Evolutionary conservation across 1,140 invertebrate genomes (phyloP).

Genomic region (Nylanderia fulva): DNA sequence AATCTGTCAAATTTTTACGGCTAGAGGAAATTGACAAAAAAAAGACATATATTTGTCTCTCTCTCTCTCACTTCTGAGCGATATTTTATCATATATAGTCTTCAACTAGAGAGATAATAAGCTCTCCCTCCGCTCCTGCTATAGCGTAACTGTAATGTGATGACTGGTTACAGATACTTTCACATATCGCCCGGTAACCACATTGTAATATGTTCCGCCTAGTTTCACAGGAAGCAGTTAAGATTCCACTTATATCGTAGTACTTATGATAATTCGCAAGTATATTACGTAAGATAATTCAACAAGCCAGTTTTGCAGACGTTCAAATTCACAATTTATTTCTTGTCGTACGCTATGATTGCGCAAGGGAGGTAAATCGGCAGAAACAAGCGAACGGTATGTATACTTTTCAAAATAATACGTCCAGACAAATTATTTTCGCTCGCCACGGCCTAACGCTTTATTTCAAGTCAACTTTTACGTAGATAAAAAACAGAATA

Average conservation of each 20-base stretch:
- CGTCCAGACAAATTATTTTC: slow-evolving; percentile 11
- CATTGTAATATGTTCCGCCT: slow-evolving; percentile 50
- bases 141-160: slow-evolving; percentile 12
- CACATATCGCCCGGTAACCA: slow-evolving; percentile 45
- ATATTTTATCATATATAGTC: not conserved
- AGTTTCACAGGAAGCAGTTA: slow-evolving; percentile 51
- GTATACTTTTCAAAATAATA: not conserved
- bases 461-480: not conserved
- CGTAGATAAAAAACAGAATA: not conserved
- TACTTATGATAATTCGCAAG: slow-evolving; percentile 40
- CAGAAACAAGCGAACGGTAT: not conserved
- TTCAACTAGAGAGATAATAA: slow-evolving; percentile 13
- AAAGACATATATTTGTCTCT: not conserved
- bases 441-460: not conserved
- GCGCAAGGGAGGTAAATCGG: not conserved
- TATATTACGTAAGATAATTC: slow-evolving; percentile 38
- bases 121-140: not conserved
- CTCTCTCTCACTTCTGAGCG: not conserved
- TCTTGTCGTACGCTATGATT: not conserved
- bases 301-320: slow-evolving; percentile 21
- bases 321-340: slow-evolving; percentile 9
- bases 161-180: slow-evolving; percentile 50
- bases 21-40: not conserved
- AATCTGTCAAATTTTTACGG: not conserved
- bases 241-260: slow-evolving; percentile 32